Conservation (phyloP, 2,888 invertebrate species). For the Nemotelus pantherinus region DNA sequence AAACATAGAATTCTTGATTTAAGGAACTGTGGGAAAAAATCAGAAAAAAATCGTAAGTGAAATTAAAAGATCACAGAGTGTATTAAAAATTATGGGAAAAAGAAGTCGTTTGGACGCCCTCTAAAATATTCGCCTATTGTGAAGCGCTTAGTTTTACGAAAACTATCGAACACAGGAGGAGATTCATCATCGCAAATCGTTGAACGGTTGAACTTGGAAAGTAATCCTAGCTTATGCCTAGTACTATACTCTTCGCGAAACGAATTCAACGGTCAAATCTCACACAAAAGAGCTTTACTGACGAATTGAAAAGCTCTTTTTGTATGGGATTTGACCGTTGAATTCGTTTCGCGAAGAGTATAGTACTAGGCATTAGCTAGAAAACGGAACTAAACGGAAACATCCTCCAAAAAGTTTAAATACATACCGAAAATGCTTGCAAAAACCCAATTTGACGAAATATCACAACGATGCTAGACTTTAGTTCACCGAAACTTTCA, state of each 20-base stretch:
- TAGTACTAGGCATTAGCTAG: no score
- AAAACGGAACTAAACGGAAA: no score
- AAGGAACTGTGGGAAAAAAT: neutral
- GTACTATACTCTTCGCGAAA: no score
- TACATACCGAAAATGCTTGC: constrained; percentile 10
- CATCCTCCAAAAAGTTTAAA: neutral
- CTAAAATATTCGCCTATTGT: neutral
- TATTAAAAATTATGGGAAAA: no score
- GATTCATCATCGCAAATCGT: neutral
- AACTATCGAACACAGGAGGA: neutral
- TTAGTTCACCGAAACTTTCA: constrained; percentile 35
- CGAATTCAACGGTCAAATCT: no score
- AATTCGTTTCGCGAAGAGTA: no score
- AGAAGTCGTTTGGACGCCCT: no score
- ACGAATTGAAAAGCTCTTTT: no score
- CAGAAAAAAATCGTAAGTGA: neutral
- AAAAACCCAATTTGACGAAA: neutral
- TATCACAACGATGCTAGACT: neutral
- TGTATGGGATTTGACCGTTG: no score
- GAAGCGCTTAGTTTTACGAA: neutral
- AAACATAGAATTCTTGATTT: no score
- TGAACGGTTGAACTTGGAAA: neutral
- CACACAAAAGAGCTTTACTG: no score
- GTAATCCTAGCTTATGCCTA: neutral
- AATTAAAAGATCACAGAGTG: no score